Conservation (phyloP, 1,140 invertebrate genomes). For the Drosophila elegans region DNA sequence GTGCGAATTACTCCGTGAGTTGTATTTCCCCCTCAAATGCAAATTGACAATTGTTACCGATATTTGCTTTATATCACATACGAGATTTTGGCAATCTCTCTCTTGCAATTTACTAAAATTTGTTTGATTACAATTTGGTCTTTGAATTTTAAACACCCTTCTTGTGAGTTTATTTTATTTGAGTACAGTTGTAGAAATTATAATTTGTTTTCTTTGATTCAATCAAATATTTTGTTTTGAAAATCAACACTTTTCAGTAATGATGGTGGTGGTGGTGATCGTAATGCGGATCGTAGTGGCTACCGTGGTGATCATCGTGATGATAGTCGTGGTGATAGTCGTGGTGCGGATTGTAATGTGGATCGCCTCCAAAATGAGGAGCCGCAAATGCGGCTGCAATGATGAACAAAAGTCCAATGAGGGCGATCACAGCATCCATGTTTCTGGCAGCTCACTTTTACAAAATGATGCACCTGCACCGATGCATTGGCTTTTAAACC, state of each 20-base stretch:
- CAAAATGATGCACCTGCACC: conserved; percentile 2
- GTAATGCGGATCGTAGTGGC: conserved; percentile 1
- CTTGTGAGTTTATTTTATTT: background rate
- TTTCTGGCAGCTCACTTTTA: background rate
- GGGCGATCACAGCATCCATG: conserved; percentile 1
- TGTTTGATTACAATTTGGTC: no score
- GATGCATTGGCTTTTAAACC: conserved; percentile 16
- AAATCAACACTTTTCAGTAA: background rate
- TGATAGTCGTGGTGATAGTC: background rate
- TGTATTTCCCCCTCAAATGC: conserved; percentile 44
- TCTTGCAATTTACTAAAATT: no score
- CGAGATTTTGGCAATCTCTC: conserved; percentile 8
- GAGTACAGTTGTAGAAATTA: no score
- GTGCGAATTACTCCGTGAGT: conserved; percentile 38
- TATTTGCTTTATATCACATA: conserved; percentile 46
- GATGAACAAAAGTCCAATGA: background rate
- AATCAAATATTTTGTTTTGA: background rate
- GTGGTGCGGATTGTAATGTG: background rate
- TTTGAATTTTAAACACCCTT: background rate
- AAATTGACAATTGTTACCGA: conserved; percentile 35
- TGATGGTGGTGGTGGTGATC: conserved; percentile 12
- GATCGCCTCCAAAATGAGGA: conserved; percentile 1
- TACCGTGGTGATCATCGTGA: background rate
- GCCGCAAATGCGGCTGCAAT: background rate
- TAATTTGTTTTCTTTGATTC: no score